Base-by-base conservation (phyloP, 2,797 vertebrate genomes). In the Podarcis lilfordi region DNA sequence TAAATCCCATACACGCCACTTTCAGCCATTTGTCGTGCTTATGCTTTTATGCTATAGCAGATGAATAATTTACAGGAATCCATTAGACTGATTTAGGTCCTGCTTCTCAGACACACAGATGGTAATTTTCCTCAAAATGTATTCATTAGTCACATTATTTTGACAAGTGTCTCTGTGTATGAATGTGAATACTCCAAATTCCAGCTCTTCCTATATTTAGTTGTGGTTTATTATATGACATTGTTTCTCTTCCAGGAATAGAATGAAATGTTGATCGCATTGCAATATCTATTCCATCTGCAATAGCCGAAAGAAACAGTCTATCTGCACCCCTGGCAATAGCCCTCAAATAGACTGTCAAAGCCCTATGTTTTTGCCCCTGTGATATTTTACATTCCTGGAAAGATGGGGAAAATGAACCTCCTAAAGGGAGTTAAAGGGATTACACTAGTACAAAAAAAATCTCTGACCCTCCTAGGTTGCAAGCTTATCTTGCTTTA, bases 101-200 rank as follows among this genome's bases (percentile, higher is more conserved):
- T 81, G 72, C 72, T 74, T 87, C 35, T 64, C 79, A 74, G 69
- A 61, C 37, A 84, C 74, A 61, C 81, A 89, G 27, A 84, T 89
- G 0, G 0, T 85, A 50, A 72, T 91, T 93, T 87, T 85, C 55
- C 86, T 90, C 37, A 90, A 87, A 82, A 11, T 86, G 19, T n/a
- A 72, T 90, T 83, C 68, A 80, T 89, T 89, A 89, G 69, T 89
- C 76, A 86, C 79, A 91, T 90, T 94, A 86, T 89, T 92, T 90
- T 90, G 88, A 91, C 59, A 92, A 89, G n/a, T 55, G 43, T 82
- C 79, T 93, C 21, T 3, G 40, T 37, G 50, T 43, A 29, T 64
- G 66, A 84, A 45, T 85, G 55, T 80, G 68, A 85, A 45, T 85
- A 35, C 83, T 88, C 23, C 87, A 10, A 66, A 85, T 82, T 74